phyloP scores from a whole-genome alignment of 2,797 vertebrate species.

The Sebastes hopkinsi region DNA sequence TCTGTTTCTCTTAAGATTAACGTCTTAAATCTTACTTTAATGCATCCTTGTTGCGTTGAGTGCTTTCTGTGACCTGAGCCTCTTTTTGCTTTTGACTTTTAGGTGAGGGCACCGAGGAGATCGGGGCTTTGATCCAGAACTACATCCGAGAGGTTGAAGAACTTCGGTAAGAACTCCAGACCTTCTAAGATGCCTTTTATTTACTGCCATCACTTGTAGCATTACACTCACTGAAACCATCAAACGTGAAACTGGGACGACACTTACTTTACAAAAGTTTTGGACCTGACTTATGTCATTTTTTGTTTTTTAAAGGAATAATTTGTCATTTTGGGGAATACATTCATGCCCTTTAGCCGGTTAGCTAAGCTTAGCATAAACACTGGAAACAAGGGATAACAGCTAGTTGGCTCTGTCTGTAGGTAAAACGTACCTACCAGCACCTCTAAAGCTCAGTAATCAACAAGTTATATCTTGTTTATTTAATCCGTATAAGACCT shows the following conservation, averaged over 20 bases:
- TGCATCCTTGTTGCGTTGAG: not conserved
- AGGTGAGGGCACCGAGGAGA: slow-evolving; percentile 94
- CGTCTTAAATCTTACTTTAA: not conserved
- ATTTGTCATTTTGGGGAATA: no score
- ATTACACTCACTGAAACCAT: not conserved
- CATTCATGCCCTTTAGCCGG: no score
- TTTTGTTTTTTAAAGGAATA: not conserved
- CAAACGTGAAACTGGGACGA: not conserved
- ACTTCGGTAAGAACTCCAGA: slow-evolving; percentile 83
- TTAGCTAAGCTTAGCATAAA: no score
- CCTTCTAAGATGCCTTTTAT: not conserved
- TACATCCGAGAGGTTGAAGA: slow-evolving; percentile 97
- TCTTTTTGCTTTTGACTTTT: not conserved
- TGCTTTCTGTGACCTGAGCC: not conserved
- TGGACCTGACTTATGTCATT: not conserved
- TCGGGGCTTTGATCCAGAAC: slow-evolving; percentile 92
- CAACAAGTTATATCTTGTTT: no score
- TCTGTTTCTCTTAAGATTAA: not conserved
- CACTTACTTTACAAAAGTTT: not conserved
- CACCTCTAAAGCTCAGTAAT: no score
- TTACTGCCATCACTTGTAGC: not conserved
- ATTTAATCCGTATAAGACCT: no score
- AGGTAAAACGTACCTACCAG: no score
- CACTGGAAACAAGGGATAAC: no score
- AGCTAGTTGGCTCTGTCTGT: no score